Percentiles rank a stretch among this genome's conserved stretches.
These are phyloP conservation scores for Trogon melanurus DNA, from an alignment of 2,113 vertebrate genomes.

Conservation along the genomic window DNA sequence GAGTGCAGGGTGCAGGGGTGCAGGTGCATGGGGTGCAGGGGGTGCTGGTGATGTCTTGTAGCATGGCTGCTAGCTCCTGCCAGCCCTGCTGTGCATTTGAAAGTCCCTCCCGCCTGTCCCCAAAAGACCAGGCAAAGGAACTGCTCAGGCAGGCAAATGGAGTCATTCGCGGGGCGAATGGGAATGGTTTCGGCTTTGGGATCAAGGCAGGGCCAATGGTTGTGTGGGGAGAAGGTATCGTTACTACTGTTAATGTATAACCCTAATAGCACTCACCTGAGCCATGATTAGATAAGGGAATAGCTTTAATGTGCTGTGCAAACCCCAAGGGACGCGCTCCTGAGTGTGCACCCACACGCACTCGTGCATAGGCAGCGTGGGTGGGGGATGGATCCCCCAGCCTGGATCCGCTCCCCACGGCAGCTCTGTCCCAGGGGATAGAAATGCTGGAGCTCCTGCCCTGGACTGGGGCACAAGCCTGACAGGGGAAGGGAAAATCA, in stretches of 20 bases:
- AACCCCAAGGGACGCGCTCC: slow-evolving; percentile 37
- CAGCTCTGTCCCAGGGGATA: neutral
- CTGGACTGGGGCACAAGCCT: neutral
- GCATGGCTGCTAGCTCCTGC: neutral
- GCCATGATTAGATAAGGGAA: slow-evolving; percentile 68
- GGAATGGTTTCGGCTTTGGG: slow-evolving; percentile 46
- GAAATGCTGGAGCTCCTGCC: neutral
- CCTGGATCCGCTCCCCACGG: neutral
- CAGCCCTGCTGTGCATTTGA: neutral
- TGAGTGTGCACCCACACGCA: neutral
- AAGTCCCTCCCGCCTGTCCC: neutral
- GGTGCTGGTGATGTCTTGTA: neutral
- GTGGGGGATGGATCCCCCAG: neutral
- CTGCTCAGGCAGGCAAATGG: neutral
- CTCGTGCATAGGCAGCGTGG: neutral
- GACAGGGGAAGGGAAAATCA: neutral
- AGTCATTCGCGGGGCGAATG: neutral
- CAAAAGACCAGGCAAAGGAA: neutral
- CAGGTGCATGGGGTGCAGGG: neutral
- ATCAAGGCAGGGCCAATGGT: slow-evolving; percentile 65
- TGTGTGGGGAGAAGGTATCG: slow-evolving; percentile 37
- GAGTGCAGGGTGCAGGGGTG: no score
- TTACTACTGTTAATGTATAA: slow-evolving; percentile 70
- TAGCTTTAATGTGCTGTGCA: slow-evolving; percentile 71
- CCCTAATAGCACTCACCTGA: slow-evolving; percentile 73